Conservation (phyloP, 2,113 vertebrate species). For the Mellivora capensis region DNA sequence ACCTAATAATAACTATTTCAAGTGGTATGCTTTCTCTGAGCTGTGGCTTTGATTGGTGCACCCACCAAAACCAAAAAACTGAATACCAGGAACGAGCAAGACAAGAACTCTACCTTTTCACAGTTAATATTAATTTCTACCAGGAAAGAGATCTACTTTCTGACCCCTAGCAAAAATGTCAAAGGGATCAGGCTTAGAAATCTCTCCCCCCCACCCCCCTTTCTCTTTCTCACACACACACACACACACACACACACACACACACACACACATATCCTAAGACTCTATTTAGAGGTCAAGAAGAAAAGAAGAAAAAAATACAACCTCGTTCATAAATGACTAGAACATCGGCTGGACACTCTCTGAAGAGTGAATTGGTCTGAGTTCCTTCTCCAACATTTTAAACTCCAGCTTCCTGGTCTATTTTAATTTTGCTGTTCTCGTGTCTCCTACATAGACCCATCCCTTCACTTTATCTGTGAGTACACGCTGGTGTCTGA, state of each 20-base stretch:
- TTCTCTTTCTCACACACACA: no score
- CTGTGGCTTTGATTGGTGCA: neutral
- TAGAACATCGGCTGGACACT: neutral
- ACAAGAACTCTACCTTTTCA: neutral
- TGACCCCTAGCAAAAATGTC: neutral
- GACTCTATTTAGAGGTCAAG: neutral
- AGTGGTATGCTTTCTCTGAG: neutral
- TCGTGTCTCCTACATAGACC: neutral
- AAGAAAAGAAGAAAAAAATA: neutral
- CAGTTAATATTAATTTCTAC: neutral
- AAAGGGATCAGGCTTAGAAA: neutral
- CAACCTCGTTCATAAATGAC: neutral
- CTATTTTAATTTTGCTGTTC: neutral
- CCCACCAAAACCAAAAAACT: neutral
- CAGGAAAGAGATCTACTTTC: neutral
- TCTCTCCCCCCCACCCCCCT: fast-evolving
- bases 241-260: no score
- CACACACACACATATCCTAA: no score
- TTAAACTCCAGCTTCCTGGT: neutral
- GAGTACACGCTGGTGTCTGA: slow-evolving; percentile 13
- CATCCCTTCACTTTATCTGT: slow-evolving; percentile 3
- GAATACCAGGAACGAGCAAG: neutral
- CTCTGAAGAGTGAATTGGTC: neutral
- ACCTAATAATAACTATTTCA: neutral
- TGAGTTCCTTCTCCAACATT: neutral